Evolutionary conservation across 2,888 invertebrate species (phyloP), one percentile per base, ranked within the genome.

Genomic region (Sinodicranocentrus sp.): DNA sequence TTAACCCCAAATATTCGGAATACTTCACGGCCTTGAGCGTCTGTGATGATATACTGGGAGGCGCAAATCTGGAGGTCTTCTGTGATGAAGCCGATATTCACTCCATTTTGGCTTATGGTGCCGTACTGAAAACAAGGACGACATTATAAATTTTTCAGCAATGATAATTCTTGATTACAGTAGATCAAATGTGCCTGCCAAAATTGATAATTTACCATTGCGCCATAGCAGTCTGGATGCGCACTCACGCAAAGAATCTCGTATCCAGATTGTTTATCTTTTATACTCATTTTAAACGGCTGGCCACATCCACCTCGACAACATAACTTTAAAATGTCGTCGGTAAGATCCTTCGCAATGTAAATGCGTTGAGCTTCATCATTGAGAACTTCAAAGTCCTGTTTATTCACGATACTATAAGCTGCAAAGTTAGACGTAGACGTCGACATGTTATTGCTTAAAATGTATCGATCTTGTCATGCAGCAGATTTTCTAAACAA

Each of bases 231-330:
- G 39, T 86, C 86, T 17, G 86, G 86, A 44, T 73, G 68, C 15
- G 84, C 71, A 68, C 72, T 83, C n/a, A 86, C 80, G 23, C 83
- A 79, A 25, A 86, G 79, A 13, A 86, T 84, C 43, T 85, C 86
- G 26, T 84, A 83, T 10, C 84, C 84, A 10, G 86, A 83, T 10
- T 73, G 63, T 25, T 39, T 73, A 25, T 83, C 84, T 21, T 84
- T 80, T 19, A 84, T 86, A 23, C 84, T 85, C 84, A 86, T 86
- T 72, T 78, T 83, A 52, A 85, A 86, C 6, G 84, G 84, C 28
- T 84, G 84, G n/a, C 82, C 84, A 68, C 86, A 85, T 0, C 86
- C 86, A 19, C 86, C 86, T 3, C 84, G 84, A 67, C 86, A 86
- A 63, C 86, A 86, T n/a, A 86, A 67, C 57, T 84, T 85, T 25